A percentile compares a stretch with the other conserved stretches of the same genome.
Evolutionary conservation across 2,888 invertebrate species (phyloP).

Genomic region (Volucella bombylans): DNA sequence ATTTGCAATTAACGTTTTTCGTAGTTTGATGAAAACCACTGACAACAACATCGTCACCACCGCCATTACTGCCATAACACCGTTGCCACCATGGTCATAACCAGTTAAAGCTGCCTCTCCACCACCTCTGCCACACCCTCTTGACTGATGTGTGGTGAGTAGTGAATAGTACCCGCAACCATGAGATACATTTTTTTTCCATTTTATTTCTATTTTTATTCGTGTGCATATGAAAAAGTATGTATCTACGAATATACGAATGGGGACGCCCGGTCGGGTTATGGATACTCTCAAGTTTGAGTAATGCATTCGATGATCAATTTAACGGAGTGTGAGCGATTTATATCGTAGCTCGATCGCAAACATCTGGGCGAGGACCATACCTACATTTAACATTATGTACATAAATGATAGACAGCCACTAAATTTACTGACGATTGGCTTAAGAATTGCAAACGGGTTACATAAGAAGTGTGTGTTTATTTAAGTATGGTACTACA

Average conservation of each 20-base stretch:
- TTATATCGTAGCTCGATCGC: constrained; percentile 27
- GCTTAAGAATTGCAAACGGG: background rate
- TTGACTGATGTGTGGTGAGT: constrained; percentile 23
- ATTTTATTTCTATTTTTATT: constrained; percentile 32
- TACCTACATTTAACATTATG: background rate
- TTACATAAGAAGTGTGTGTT: background rate
- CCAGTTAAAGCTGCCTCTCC: constrained; percentile 32
- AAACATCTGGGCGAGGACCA: background rate
- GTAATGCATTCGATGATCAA: constrained; percentile 57
- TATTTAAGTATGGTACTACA: background rate
- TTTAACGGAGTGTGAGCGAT: constrained; percentile 55
- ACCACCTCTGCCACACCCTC: constrained; percentile 26
- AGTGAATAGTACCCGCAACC: constrained; percentile 27
- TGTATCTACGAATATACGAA: background rate
- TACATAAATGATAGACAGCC: background rate
- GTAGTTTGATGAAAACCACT: constrained; percentile 39
- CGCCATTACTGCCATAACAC: background rate
- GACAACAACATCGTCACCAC: constrained; percentile 28
- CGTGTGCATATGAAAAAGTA: constrained; percentile 8
- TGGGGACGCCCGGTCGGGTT: constrained; percentile 5
- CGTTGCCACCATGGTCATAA: constrained; percentile 35
- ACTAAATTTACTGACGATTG: constrained; percentile 12
- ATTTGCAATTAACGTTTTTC: constrained; percentile 39
- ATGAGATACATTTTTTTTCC: constrained; percentile 44
- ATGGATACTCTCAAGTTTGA: constrained; percentile 50